Percentiles rank a stretch among this genome's conserved stretches.
Evolutionary conservation across 2,797 vertebrate genomes (phyloP).

Genomic region (Gadopsis marmoratus): DNA sequence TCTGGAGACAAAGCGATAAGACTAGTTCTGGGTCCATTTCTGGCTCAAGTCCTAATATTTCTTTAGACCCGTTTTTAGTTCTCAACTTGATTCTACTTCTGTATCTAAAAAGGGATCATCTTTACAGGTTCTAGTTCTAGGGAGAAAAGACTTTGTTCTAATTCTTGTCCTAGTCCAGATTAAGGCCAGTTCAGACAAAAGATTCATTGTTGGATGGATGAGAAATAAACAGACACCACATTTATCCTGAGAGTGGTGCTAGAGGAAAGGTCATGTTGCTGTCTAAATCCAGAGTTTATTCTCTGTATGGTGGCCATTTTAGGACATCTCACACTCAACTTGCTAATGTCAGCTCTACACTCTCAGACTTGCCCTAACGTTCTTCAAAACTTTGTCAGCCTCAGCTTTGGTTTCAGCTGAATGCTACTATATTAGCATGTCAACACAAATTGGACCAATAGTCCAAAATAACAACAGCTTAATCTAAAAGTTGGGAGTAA

Average conservation of each 20-base stretch:
- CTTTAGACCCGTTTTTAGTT: background rate
- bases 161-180: background rate
- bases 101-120: background rate
- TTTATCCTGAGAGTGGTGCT: background rate
- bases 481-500: background rate
- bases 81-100: background rate
- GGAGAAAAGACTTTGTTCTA: background rate
- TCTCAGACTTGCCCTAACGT: background rate
- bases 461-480: background rate
- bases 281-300: background rate
- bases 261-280: background rate
- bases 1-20: background rate
- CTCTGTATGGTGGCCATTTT: background rate
- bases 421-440: background rate
- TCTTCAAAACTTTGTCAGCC: background rate
- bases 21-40: background rate
- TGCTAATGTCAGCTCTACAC: background rate
- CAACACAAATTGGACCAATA: background rate
- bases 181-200: too few relatives aligned
- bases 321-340: background rate
- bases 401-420: background rate
- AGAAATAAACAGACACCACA: background rate
- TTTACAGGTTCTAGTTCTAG: background rate
- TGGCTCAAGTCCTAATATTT: background rate
- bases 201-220: background rate